Percentiles rank a stretch among this genome's conserved stretches.
These are phyloP conservation scores for Chrysolina oricalcia DNA, from an alignment of 2,888 invertebrate genomes.

Conservation along the genomic window DNA sequence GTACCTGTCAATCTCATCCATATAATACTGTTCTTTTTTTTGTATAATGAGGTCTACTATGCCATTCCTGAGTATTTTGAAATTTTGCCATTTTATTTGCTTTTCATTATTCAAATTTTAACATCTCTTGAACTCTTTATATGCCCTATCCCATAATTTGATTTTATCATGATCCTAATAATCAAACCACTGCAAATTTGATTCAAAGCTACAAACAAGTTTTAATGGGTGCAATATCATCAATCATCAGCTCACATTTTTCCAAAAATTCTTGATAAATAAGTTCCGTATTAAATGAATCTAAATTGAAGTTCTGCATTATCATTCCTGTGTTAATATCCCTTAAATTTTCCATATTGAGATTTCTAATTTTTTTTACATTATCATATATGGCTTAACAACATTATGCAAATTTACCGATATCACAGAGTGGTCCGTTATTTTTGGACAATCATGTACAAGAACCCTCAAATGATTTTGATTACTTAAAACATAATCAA, in stretches of 20 bases:
- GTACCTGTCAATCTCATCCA: conserved; percentile 27
- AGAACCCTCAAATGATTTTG: no score
- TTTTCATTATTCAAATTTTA: conserved; percentile 22
- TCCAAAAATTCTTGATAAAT: conserved; percentile 29
- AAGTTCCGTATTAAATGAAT: no score
- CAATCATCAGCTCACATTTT: conserved; percentile 28
- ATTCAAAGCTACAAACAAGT: conserved; percentile 26
- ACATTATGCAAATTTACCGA: no score
- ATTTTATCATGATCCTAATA: conserved; percentile 28
- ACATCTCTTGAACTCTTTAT: conserved; percentile 33
- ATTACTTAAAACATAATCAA: conserved; percentile 25
- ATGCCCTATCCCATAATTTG: conserved; percentile 23
- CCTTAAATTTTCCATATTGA: conserved; percentile 30
- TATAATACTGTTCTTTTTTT: conserved; percentile 29
- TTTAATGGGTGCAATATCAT: no score
- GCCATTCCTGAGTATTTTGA: no score
- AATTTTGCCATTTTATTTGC: background rate
- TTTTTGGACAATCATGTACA: no score
- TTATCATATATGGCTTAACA: conserved; percentile 33
- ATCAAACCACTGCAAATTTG: conserved; percentile 28
- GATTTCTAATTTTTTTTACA: conserved; percentile 28
- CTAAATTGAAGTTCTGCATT: no score
- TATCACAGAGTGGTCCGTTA: no score
- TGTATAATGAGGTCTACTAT: no score
- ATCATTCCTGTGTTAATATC: conserved; percentile 30